phyloP scores from a whole-genome alignment of 2,797 vertebrate genomes.

The Mycteria americana region DNA sequence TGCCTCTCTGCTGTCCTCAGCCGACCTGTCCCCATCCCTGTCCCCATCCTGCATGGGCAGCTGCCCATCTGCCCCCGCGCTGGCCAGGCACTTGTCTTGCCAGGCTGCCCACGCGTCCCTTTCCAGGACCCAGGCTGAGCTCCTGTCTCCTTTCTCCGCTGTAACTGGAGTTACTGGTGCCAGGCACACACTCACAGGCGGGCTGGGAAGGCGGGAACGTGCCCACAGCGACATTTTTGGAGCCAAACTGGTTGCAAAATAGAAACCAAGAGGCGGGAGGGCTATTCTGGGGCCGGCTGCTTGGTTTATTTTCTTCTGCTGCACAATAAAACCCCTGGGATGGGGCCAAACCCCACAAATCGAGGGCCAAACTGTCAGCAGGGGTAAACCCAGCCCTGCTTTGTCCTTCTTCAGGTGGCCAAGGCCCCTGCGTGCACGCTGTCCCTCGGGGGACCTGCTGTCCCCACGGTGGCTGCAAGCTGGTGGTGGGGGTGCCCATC shows the following conservation, averaged over 20 bases:
- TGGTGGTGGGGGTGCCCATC: neutral
- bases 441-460: neutral
- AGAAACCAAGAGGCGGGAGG: neutral
- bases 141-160: neutral
- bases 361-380: neutral
- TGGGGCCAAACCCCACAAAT: accelerated
- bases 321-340: neutral
- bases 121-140: neutral
- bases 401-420: neutral
- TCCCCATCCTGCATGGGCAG: neutral
- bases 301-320: neutral
- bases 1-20: neutral
- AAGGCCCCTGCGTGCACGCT: accelerated
- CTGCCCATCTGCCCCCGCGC: accelerated
- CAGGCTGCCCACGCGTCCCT: neutral
- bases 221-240: neutral
- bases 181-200: neutral
- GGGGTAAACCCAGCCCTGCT: neutral
- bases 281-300: neutral
- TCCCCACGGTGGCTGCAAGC: neutral
- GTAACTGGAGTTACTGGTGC: neutral
- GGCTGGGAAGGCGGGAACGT: neutral
- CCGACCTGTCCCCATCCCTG: neutral
- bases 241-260: neutral
- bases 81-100: neutral